Conservation (phyloP, 2,113 vertebrate species). For the Cygnus atratus region DNA sequence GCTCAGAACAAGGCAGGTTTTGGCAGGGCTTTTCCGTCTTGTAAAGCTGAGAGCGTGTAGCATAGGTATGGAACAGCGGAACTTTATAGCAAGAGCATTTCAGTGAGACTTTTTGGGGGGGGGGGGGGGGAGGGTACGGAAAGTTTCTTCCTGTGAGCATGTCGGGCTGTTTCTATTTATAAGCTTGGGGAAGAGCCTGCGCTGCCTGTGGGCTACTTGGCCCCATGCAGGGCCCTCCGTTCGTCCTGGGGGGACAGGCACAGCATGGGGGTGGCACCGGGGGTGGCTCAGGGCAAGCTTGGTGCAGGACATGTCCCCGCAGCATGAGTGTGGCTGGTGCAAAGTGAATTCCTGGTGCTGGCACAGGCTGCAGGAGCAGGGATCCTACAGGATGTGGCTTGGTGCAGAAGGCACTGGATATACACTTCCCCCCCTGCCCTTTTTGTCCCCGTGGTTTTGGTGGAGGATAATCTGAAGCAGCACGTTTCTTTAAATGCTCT, state of each 20-base stretch:
- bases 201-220: background rate
- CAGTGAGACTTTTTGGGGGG: background rate
- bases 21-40: accelerated
- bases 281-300: background rate
- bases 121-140: background rate
- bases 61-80: accelerated
- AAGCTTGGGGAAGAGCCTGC: background rate
- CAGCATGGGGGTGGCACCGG: background rate
- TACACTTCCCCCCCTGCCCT: background rate
- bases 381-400: accelerated
- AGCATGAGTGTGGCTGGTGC: accelerated
- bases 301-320: accelerated
- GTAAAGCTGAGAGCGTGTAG: background rate
- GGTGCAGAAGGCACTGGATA: background rate
- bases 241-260: accelerated
- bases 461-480: background rate
- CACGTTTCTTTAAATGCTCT: background rate
- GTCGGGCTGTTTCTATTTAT: background rate
- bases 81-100: background rate
- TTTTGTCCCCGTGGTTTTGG: background rate
- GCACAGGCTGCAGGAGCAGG: background rate
- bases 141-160: background rate
- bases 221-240: accelerated
- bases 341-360: background rate
- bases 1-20: background rate